Conservation (phyloP, 2,113 vertebrate genomes). For the Aphyosemion australe region DNA sequence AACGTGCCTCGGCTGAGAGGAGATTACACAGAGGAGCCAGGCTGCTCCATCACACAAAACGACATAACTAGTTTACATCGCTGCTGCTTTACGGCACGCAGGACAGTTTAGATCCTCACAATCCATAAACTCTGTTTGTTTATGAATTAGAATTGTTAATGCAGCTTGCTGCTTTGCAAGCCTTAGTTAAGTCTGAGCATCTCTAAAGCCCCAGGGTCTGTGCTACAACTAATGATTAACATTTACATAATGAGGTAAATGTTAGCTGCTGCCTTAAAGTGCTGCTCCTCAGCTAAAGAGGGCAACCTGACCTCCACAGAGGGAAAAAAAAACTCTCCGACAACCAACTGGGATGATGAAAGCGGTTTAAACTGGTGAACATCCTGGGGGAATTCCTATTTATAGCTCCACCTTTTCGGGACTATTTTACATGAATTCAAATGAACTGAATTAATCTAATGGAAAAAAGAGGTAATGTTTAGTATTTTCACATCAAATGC, state of each 20-base stretch:
- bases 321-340: conserved; percentile 4
- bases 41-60: conserved; percentile 51
- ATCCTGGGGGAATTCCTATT: background rate
- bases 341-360: background rate
- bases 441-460: background rate
- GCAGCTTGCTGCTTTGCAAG: conserved; percentile 32
- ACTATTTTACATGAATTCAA: background rate
- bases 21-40: conserved; percentile 48
- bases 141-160: conserved; percentile 31
- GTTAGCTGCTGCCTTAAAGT: conserved; percentile 76
- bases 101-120: conserved; percentile 28
- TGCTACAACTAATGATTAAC: conserved; percentile 72
- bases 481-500: too few species aligned
- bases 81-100: conserved; percentile 11
- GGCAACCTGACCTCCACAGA: conserved; percentile 54
- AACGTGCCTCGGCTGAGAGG: conserved; percentile 55
- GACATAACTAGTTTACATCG: conserved; percentile 52
- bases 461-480: too few species aligned
- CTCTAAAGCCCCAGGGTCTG: conserved; percentile 54
- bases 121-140: conserved; percentile 32
- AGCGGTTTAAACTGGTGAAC: background rate
- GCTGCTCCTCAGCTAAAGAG: conserved; percentile 59
- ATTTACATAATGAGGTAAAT: conserved; percentile 83
- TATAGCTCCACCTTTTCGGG: background rate
- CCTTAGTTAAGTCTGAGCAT: conserved; percentile 41